Evolutionary conservation across 2,888 invertebrate genomes (phyloP).

Genomic region (Meteorus colon): DNA sequence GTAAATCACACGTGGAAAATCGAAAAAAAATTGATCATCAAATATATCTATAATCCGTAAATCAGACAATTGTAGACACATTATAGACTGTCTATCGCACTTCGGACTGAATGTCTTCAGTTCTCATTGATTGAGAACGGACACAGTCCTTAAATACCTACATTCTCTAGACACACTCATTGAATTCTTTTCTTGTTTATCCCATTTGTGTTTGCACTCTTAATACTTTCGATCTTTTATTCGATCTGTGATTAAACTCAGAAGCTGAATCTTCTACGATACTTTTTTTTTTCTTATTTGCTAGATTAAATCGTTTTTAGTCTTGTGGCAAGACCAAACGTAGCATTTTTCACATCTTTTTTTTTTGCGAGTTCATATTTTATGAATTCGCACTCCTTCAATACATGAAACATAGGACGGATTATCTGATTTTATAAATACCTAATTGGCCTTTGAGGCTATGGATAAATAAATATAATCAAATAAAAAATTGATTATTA

Average conservation of each 20-base stretch:
- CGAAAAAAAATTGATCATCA: conserved; percentile 1
- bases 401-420: conserved; percentile 27
- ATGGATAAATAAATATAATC: conserved; percentile 31
- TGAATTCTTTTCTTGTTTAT: conserved; percentile 46
- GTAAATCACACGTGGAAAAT: not conserved
- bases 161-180: conserved; percentile 41
- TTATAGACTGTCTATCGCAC: conserved; percentile 35
- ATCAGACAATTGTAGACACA: conserved; percentile 40
- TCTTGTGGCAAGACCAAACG: conserved; percentile 70
- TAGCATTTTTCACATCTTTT: conserved; percentile 61
- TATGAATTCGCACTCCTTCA: not conserved
- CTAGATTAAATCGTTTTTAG: conserved; percentile 64
- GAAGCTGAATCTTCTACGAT: conserved; percentile 63
- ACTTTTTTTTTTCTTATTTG: conserved; percentile 55
- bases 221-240: conserved; percentile 23
- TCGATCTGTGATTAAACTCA: conserved; percentile 48
- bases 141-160: conserved; percentile 75
- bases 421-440: conserved; percentile 12
- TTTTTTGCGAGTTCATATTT: conserved; percentile 37
- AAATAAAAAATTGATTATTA: conserved; percentile 23
- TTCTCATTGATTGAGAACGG: conserved; percentile 81
- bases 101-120: conserved; percentile 76
- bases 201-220: conserved; percentile 6
- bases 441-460: not conserved
- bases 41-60: conserved; percentile 45